phyloP scores from a whole-genome alignment of 2,888 invertebrate species.

The Dione vanillae region DNA sequence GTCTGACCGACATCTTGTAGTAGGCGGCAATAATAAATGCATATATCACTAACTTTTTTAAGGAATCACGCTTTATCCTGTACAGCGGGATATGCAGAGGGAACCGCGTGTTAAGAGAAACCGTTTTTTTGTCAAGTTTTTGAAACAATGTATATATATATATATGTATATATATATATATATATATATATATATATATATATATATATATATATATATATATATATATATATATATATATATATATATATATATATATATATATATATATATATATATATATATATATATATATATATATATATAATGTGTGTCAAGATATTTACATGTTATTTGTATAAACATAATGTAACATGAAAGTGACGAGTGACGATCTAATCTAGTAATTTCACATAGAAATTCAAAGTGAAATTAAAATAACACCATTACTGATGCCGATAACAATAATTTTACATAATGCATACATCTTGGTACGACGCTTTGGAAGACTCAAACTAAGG shows the following conservation, averaged over 20 bases:
- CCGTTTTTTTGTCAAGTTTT: no score
- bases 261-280: no score
- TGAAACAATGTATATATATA: no score
- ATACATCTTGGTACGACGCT: conserved; percentile 29
- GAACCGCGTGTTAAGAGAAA: no score
- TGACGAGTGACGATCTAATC: conserved; percentile 18
- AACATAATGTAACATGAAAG: conserved; percentile 5
- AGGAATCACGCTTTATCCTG: not conserved
- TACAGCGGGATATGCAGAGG: not conserved
- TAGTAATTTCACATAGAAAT: conserved; percentile 29
- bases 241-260: no score
- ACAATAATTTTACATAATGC: conserved; percentile 39
- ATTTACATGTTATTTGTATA: not conserved
- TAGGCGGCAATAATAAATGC: not conserved
- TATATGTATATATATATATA: no score
- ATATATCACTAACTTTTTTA: not conserved
- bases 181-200: not conserved
- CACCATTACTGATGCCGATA: conserved; percentile 26
- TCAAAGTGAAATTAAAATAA: conserved; percentile 35
- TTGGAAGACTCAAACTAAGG: conserved; percentile 1
- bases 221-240: no score
- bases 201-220: no score
- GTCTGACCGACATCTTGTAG: conserved; percentile 35
- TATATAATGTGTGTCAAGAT: not conserved
- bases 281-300: no score